Conservation (phyloP, 2,888 invertebrate genomes). For the Abrostola triplasia region DNA sequence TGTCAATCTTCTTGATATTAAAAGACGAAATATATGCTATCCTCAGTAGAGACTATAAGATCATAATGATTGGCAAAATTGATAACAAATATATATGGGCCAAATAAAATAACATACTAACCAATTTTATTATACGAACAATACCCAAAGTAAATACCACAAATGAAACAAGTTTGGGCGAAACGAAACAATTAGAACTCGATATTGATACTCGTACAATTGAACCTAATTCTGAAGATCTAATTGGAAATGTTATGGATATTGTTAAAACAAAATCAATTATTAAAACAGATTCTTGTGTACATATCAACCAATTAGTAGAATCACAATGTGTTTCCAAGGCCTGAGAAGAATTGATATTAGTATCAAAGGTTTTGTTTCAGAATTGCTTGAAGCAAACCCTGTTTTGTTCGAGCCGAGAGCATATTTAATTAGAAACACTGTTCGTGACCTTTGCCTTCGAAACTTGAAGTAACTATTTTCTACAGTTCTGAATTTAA, state of each 20-base stretch:
- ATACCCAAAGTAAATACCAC: slow-evolving; percentile 28
- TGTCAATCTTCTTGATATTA: neutral
- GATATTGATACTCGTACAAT: slow-evolving; percentile 26
- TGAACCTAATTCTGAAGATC: slow-evolving; percentile 13
- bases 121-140: slow-evolving; percentile 11
- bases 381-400: slow-evolving; percentile 10
- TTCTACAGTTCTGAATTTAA: too few relatives aligned
- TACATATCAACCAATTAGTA: neutral
- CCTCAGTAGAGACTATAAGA: neutral
- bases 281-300: slow-evolving; percentile 8
- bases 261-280: slow-evolving; percentile 17
- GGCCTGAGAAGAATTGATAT: neutral
- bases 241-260: slow-evolving; percentile 19
- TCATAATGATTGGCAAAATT: neutral
- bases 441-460: slow-evolving; percentile 16
- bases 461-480: slow-evolving; percentile 1
- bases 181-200: slow-evolving; percentile 30
- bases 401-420: slow-evolving; percentile 15
- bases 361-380: neutral
- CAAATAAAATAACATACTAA: slow-evolving; percentile 5
- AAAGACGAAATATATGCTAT: neutral
- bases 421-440: slow-evolving; percentile 35
- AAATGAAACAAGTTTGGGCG: slow-evolving; percentile 40
- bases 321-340: neutral
- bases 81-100: neutral